Evolutionary conservation across 2,113 vertebrate species (phyloP), one percentile per base, ranked within the genome.

Genomic region (Eubucco bourcierii): DNA sequence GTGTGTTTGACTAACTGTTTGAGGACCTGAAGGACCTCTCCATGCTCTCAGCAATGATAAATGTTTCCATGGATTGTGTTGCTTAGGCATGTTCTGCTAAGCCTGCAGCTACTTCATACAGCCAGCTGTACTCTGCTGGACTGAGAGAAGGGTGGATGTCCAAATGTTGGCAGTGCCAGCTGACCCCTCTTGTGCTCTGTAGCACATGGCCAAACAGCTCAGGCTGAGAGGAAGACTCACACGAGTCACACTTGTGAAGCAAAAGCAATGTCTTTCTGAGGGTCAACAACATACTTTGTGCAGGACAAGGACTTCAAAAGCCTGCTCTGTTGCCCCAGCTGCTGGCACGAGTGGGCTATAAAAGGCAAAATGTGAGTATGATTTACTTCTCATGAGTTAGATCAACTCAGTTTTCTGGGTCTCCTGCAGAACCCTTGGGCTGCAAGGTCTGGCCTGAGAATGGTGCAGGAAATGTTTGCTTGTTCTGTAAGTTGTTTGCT

Each of bases 401-500:
- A 75, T 59, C 66, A 64, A 73, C 87, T 72, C 12, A 46, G 23
- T 88, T 94, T 88, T 81, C 67, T 70, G 11, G 14, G 91, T 91
- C 59, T 73, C 70, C 63, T 3, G 12, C n/a, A 76, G 63, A 87
- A 82, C 65, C 80, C 34, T 47, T 60, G 41, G 41, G 21, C 44
- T 91, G 87, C 55, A 61, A n/a, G 61, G 77, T 52, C 52, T 74
- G 28, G 65, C 53, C 58, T 93, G 72, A 19, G 80, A 94, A 86
- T 37, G 63, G 29, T 67, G 73, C 71, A 88, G 64, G 63, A 87
- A 92, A 75, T 59, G 89, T 23, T 46, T 83, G 29, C 44, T 88
- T 78, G 28, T 34, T 92, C 83, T 83, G 2, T 47, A 77, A 92
- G 41, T 15, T 90, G 66, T 94, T 94, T 92, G 68, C 41, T 67